A percentile compares a stretch with the other conserved stretches of the same genome.
Conservation (phyloP, 2,113 vertebrate genomes). For the Hipposideros armiger region DNA sequence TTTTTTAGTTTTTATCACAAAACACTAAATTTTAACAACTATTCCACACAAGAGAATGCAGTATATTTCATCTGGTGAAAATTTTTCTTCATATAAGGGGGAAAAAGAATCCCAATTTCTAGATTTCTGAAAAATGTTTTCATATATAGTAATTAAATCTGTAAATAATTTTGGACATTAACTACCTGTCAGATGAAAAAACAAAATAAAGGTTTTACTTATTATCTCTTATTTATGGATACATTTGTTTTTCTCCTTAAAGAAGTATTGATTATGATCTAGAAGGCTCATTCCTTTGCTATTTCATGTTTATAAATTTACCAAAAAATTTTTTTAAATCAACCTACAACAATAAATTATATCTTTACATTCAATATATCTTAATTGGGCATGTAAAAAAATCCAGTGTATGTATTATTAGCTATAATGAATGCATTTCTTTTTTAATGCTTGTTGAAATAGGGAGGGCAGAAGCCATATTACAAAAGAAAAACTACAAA, state of each 20-base stretch:
- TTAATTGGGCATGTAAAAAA: slow-evolving; percentile 2
- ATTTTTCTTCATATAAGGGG: not conserved
- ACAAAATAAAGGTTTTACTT: slow-evolving; percentile 49
- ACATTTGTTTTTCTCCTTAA: slow-evolving; percentile 41
- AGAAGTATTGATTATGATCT: not conserved
- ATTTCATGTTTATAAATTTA: slow-evolving; percentile 43
- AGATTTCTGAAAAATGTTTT: slow-evolving; percentile 70
- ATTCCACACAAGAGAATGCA: slow-evolving; percentile 34
- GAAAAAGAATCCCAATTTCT: not conserved
- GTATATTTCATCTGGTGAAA: slow-evolving; percentile 18
- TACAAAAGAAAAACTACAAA: not conserved
- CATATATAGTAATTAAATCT: slow-evolving; percentile 67
- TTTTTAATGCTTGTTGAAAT: slow-evolving; percentile 20
- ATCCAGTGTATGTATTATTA: not conserved
- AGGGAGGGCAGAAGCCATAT: not conserved
- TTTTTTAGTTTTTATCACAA: slow-evolving; percentile 8
- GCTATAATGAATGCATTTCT: slow-evolving; percentile 32
- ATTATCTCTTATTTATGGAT: slow-evolving; percentile 30
- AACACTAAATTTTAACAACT: slow-evolving; percentile 52
- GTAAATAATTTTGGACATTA: slow-evolving; percentile 24
- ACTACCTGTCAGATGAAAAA: not conserved
- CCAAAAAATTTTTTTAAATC: slow-evolving; percentile 24
- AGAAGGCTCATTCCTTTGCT: slow-evolving; percentile 24
- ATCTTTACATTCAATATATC: slow-evolving; percentile 17
- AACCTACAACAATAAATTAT: slow-evolving; percentile 10